These are phyloP conservation scores for Molanna angustata DNA, from an alignment of 2,888 invertebrate species.

Conservation along the genomic window DNA sequence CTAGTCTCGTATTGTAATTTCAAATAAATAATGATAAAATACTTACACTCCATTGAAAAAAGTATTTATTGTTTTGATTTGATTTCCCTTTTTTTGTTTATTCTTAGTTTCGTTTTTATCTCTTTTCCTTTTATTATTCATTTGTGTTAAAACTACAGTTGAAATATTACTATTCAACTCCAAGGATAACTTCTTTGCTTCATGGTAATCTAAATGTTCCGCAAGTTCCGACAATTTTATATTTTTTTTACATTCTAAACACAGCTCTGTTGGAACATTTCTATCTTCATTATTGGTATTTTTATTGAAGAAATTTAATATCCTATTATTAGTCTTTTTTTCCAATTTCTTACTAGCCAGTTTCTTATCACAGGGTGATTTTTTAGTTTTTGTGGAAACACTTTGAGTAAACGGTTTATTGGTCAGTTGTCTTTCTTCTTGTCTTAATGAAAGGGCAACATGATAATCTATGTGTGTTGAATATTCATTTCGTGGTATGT, in stretches of 20 bases:
- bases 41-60: no score
- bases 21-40: no score
- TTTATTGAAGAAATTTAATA: conserved; percentile 47
- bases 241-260: conserved; percentile 66
- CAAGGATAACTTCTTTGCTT: conserved; percentile 72
- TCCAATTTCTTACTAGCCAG: conserved; percentile 29
- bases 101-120: conserved; percentile 41
- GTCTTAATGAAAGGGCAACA: conserved; percentile 63
- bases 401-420: conserved; percentile 32
- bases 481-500: conserved; percentile 55
- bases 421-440: conserved; percentile 41
- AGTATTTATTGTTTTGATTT: conserved; percentile 47
- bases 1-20: no score
- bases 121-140: conserved; percentile 39
- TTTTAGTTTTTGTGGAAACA: conserved; percentile 35
- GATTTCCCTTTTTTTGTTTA: conserved; percentile 45
- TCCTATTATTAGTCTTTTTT: conserved; percentile 32
- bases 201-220: conserved; percentile 83
- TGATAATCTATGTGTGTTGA: conserved; percentile 74
- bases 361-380: no score
- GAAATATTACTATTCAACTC: conserved; percentile 53
- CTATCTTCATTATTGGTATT: conserved; percentile 36
- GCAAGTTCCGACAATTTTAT: conserved; percentile 60
- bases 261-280: conserved; percentile 49
- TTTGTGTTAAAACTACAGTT: not conserved